These are phyloP conservation scores for Siphlonurus alternatus DNA, from an alignment of 2,888 invertebrate genomes.

Conservation along the genomic window DNA sequence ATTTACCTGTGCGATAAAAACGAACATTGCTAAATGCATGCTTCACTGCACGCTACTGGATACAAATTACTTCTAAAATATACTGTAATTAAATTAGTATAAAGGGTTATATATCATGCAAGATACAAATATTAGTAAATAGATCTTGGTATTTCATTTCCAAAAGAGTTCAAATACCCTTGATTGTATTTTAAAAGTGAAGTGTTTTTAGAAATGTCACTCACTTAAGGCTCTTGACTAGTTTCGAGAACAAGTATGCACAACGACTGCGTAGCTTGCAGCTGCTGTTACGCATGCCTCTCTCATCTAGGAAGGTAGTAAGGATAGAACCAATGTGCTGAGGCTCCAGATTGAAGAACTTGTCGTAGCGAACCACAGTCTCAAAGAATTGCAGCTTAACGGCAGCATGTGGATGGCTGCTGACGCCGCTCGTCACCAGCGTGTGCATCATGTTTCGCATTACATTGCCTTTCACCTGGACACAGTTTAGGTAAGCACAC, in stretches of 20 bases:
- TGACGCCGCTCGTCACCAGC: constrained; percentile 29
- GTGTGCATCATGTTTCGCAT: constrained; percentile 29
- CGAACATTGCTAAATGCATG: no score
- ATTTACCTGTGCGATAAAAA: no score
- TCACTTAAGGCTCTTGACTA: constrained; percentile 34
- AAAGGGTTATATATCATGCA: no score
- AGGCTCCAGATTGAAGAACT: constrained; percentile 31
- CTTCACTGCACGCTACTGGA: no score
- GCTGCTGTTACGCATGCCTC: constrained; percentile 29
- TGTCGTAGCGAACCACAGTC: constrained; percentile 32
- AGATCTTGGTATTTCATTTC: no score
- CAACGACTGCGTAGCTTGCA: constrained; percentile 32
- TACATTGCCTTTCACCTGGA: constrained; percentile 8
- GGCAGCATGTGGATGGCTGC: constrained; percentile 27
- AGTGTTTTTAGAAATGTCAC: no score
- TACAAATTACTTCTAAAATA: no score
- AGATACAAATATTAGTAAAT: no score
- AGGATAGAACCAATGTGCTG: constrained; percentile 28
- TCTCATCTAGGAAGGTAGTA: constrained; percentile 31
- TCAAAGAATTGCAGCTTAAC: constrained; percentile 27
- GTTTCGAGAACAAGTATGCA: constrained; percentile 36
- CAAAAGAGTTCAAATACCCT: no score
- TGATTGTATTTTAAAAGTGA: no score
- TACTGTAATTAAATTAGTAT: no score
- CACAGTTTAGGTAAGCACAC: background rate